Percentiles rank a stretch among this genome's conserved stretches.
These are phyloP conservation scores for Tragelaphus strepsiceros DNA, from an alignment of 2,113 vertebrate species.

Conservation along the genomic window DNA sequence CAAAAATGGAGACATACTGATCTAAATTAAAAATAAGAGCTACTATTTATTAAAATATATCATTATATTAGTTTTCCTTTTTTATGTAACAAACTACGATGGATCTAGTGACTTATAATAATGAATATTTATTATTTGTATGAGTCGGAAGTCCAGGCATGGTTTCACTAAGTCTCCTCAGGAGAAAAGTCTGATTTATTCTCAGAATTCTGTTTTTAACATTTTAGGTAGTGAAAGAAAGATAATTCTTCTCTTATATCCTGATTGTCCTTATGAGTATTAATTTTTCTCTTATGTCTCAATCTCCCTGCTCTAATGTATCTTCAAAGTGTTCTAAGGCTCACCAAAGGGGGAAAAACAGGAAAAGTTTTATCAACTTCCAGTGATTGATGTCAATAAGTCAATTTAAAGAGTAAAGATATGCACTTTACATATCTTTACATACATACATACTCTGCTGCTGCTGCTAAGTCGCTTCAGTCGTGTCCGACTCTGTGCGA, in stretches of 20 bases:
- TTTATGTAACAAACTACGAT: background rate
- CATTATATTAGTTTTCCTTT: background rate
- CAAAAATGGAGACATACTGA: background rate
- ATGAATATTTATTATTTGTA: background rate
- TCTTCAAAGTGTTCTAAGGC: background rate
- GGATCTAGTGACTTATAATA: background rate
- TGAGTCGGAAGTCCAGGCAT: background rate
- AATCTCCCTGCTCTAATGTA: background rate
- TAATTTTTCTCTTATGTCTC: background rate
- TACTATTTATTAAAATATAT: background rate
- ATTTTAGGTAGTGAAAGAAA: background rate
- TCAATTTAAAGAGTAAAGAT: background rate
- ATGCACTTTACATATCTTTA: no score
- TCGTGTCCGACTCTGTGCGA: no score
- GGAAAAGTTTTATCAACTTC: background rate
- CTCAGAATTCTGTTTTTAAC: background rate
- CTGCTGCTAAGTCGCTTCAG: no score
- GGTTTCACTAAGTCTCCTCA: background rate
- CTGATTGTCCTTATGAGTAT: background rate
- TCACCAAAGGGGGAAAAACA: background rate
- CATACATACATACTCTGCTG: no score
- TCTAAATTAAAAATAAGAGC: background rate
- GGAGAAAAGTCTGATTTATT: background rate
- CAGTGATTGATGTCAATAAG: background rate
- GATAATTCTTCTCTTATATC: background rate